Conservation (phyloP, 2,797 vertebrate species). For the Arrhamphus sclerolepis region DNA sequence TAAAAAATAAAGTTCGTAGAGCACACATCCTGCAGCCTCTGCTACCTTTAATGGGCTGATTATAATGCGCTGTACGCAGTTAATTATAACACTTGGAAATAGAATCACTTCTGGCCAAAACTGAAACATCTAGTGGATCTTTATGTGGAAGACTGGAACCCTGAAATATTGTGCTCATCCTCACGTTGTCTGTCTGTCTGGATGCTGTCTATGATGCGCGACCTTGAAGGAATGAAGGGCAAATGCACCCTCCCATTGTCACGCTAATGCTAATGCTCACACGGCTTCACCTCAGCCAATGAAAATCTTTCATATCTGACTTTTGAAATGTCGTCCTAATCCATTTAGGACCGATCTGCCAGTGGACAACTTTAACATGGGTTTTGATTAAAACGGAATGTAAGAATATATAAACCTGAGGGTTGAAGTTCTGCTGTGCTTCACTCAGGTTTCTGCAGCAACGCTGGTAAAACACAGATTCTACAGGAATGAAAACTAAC, state of each 20-base stretch:
- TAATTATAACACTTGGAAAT: no score
- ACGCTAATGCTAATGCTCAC: not conserved
- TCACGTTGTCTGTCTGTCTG: not conserved
- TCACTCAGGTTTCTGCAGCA: not conserved
- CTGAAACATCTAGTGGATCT: no score
- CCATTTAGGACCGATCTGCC: not conserved
- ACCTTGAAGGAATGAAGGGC: not conserved
- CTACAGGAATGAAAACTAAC: not conserved
- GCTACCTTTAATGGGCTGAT: no score
- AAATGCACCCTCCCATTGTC: not conserved
- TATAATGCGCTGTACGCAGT: no score
- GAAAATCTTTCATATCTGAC: not conserved
- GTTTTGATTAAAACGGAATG: not conserved
- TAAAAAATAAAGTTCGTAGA: no score
- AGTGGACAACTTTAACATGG: not conserved
- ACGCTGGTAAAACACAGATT: not conserved
- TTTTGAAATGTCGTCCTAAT: not conserved
- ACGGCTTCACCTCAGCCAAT: not conserved
- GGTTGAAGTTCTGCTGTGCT: not conserved
- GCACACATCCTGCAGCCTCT: no score
- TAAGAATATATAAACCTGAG: not conserved
- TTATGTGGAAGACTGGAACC: no score
- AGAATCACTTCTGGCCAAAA: no score
- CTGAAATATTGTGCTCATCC: no score
- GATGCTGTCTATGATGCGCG: not conserved